Evolutionary conservation across 30 jellyfish, hydroid and myxozoan genomes (phyloP).

Genomic region (Chironex yamaguchii): DNA sequence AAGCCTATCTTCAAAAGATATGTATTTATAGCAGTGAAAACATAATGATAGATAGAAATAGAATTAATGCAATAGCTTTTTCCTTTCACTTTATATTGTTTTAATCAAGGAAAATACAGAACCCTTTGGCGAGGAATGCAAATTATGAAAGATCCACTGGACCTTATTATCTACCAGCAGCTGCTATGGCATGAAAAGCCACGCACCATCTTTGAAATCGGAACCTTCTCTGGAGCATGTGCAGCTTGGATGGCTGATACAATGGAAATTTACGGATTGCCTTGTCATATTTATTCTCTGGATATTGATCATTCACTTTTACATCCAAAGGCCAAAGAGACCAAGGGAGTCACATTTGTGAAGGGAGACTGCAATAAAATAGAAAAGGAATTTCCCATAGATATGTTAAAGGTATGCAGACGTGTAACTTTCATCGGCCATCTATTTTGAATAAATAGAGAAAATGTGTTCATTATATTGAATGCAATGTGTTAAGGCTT

Average conservation of each 20-base stretch:
- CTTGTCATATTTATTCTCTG: constrained; percentile 63
- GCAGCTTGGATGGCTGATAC: constrained; percentile 95
- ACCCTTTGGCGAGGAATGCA: constrained; percentile 84
- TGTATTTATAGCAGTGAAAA: too few relatives aligned
- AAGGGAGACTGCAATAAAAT: constrained; percentile 59
- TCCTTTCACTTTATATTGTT: too few relatives aligned
- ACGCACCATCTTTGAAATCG: constrained; percentile 73
- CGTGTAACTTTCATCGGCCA: too few relatives aligned
- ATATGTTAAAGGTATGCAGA: constrained; percentile 63
- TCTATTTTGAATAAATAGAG: too few relatives aligned
- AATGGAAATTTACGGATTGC: constrained; percentile 30
- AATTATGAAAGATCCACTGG: constrained; percentile 82
- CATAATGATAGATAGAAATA: too few relatives aligned
- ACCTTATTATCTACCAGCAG: constrained; percentile 74
- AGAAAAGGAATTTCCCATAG: constrained; percentile 56
- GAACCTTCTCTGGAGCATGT: constrained; percentile 92
- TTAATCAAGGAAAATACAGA: constrained; percentile 81
- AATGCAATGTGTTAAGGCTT: too few relatives aligned
- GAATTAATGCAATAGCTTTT: too few relatives aligned
- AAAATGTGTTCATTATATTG: too few relatives aligned
- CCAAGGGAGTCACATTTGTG: constrained; percentile 22
- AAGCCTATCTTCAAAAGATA: too few relatives aligned
- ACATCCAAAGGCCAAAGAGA: constrained; percentile 18
- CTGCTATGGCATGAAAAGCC: constrained; percentile 82
- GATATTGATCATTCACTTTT: constrained; percentile 64